Base-by-base conservation (phyloP, 1,140 invertebrate species). In the Forficula auricularia region DNA sequence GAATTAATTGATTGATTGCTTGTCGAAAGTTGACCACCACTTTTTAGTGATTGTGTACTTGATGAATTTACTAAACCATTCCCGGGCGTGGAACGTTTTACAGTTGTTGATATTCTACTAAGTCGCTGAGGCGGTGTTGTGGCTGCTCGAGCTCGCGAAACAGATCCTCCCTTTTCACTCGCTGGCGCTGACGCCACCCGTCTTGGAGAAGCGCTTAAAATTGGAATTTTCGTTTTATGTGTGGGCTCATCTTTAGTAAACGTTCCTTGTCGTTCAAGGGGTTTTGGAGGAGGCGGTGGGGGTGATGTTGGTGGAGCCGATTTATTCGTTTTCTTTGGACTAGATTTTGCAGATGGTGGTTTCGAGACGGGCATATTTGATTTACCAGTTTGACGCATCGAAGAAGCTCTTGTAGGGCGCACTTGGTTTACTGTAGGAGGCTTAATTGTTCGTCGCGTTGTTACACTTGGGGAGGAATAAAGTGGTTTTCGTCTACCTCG, bases 161-260 rank as follows among this genome's bases (percentile, higher is more conserved):
- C 20, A 3, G 30, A 42, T 13, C 48, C 54, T 61, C 49, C 61
- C 58, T 50, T 57, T 68, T 59, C 63, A 58, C 9, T 57, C 56
- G 48, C 52, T 66, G 51, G 55, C 63, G 54, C 62, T 6, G 22
- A 27, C 10, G 22, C 4, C 4, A 27, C 22, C 22, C 22, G 22
- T 0, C 60, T 61, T 1, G 63, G 60, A 6, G 65, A 63, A 14
- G 61, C 65, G 48, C 61, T 60, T 3, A 48, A 50, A 16, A 47
- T 33, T 3, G 53, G 40, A 27, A 27, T 27, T 27, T 27, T 27
- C 4, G 22, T 27, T 27, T 27, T 42, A 34, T 20, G n/a, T 22
- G 22, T 63, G 42, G 49, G 49, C 49, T 82, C 78, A 48, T 88
- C 82, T 59, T 88, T 88, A 0, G 82, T 83, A 55, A 90, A 90